Evolutionary conservation across 2,113 vertebrate genomes (phyloP).

Genomic region (Heterotilapia buettikoferi): DNA sequence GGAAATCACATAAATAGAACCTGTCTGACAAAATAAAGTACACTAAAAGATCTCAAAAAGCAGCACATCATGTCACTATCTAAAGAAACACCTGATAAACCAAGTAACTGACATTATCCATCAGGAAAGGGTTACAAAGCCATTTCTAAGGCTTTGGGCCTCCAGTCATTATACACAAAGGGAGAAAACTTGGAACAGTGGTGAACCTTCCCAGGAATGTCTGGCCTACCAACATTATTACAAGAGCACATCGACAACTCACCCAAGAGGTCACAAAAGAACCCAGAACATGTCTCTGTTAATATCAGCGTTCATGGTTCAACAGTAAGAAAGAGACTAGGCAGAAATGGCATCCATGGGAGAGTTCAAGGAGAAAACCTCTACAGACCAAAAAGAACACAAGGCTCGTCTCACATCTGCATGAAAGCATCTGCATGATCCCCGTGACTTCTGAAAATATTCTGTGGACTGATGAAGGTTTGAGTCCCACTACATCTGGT

Average conservation of each 20-base stretch:
- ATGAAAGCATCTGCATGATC: background rate
- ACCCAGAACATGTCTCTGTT: background rate
- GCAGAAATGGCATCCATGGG: background rate
- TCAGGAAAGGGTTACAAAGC: background rate
- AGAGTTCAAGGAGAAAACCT: background rate
- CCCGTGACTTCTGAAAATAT: background rate
- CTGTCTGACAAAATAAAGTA: background rate
- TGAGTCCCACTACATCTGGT: background rate
- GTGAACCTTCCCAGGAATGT: background rate
- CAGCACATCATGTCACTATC: background rate
- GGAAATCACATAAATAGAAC: background rate
- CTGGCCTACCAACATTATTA: background rate
- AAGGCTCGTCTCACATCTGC: background rate
- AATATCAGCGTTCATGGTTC: background rate
- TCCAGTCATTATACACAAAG: background rate
- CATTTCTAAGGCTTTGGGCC: background rate
- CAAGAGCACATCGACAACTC: background rate
- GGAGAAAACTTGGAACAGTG: background rate
- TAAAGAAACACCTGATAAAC: background rate
- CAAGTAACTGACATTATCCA: background rate
- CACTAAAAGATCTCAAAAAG: background rate
- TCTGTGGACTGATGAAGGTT: background rate
- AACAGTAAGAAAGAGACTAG: background rate
- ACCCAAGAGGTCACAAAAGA: background rate
- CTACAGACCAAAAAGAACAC: fast-evolving